Evolutionary conservation across 2,797 vertebrate species (phyloP).

Genomic region (Podarcis siculus): DNA sequence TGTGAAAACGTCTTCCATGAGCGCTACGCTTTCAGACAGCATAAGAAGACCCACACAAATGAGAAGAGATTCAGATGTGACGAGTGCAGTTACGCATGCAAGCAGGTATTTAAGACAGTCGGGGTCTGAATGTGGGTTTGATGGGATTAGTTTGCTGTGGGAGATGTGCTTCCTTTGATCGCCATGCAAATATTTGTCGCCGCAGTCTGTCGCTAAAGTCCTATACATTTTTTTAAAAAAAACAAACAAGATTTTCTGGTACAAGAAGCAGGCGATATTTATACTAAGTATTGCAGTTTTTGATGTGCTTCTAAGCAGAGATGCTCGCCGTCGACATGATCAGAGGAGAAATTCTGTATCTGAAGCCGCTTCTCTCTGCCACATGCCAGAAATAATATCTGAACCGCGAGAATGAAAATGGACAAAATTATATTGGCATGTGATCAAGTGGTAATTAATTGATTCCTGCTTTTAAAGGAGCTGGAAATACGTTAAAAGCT

Average conservation of each 20-base stretch:
- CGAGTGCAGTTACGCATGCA: conserved; percentile 60
- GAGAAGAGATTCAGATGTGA: conserved; percentile 67
- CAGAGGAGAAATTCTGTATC: not conserved
- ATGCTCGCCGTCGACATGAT: not conserved
- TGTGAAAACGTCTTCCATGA: conserved; percentile 67
- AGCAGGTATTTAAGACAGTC: conserved; percentile 63
- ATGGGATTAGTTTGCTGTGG: conserved; percentile 15
- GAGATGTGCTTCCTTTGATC: not conserved
- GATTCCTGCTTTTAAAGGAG: not conserved
- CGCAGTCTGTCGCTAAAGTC: not conserved
- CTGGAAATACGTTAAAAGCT: not conserved
- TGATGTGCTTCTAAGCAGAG: not conserved
- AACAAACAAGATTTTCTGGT: not conserved
- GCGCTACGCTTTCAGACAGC: conserved; percentile 65
- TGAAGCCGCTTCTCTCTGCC: not conserved
- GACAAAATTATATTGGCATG: not conserved
- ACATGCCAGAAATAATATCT: not conserved
- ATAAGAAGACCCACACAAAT: conserved; percentile 67
- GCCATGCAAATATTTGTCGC: not conserved
- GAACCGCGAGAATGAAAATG: not conserved
- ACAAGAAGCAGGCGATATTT: not conserved
- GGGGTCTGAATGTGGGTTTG: not conserved
- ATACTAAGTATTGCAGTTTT: not conserved
- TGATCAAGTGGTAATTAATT: not conserved
- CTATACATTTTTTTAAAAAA: not conserved